Percentiles rank a stretch among this genome's conserved stretches.
Evolutionary conservation across 2,888 invertebrate species (phyloP).

Genomic region (Patella caerulea): DNA sequence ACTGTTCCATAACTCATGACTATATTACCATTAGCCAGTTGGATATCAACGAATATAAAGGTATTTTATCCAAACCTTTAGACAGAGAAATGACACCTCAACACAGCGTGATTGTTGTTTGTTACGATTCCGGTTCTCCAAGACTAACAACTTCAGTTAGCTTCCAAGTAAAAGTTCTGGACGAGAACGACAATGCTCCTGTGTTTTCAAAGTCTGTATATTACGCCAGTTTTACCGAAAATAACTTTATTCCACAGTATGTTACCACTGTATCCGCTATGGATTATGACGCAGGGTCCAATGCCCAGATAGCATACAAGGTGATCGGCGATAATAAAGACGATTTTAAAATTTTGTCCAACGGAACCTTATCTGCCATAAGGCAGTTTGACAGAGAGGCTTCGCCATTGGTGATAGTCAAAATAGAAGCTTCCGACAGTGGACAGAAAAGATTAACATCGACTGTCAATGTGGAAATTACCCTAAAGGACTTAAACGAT

Average conservation of each 20-base stretch:
- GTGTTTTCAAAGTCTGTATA: slow-evolving; percentile 76
- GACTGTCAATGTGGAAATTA: slow-evolving; percentile 59
- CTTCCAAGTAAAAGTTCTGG: slow-evolving; percentile 76
- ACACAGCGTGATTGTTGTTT: slow-evolving; percentile 73
- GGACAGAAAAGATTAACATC: slow-evolving; percentile 40
- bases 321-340: slow-evolving; percentile 83
- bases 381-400: slow-evolving; percentile 87
- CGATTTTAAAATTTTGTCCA: slow-evolving; percentile 89
- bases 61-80: slow-evolving; percentile 72
- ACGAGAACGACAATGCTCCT: slow-evolving; percentile 94
- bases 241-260: slow-evolving; percentile 62
- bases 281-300: slow-evolving; percentile 91
- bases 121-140: slow-evolving; percentile 74
- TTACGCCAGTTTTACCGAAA: slow-evolving; percentile 47
- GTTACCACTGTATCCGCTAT: slow-evolving; percentile 88
- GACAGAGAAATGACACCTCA: slow-evolving; percentile 55
- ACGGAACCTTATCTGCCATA: slow-evolving; percentile 46
- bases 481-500: slow-evolving; percentile 75
- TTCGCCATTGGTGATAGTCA: slow-evolving; percentile 84
- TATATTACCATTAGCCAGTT: slow-evolving; percentile 54
- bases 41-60: slow-evolving; percentile 61
- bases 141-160: slow-evolving; percentile 42
- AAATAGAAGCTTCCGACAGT: slow-evolving; percentile 77
- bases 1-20: slow-evolving; percentile 43
- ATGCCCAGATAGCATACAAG: slow-evolving; percentile 92